Conservation (phyloP, 2,888 invertebrate genomes). For the Tiphia femorata region DNA sequence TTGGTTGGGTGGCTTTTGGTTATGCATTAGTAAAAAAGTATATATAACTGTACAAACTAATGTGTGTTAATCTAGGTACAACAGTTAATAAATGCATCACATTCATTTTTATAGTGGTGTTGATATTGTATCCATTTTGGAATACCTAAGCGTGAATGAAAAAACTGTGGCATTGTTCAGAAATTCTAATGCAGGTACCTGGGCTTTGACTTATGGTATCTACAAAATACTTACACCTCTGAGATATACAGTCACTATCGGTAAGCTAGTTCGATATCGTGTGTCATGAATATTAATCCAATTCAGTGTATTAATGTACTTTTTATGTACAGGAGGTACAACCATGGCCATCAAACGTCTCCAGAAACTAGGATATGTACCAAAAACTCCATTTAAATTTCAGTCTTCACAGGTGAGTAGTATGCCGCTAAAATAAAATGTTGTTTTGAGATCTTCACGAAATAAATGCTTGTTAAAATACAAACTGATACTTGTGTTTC, state of each 20-base stretch:
- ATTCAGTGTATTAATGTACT: constrained; percentile 6
- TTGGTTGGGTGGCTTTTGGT: constrained; percentile 89
- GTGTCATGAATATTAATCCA: background rate
- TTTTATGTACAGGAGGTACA: constrained; percentile 77
- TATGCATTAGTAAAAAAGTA: constrained; percentile 90
- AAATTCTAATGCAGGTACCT: constrained; percentile 86
- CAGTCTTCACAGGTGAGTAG: constrained; percentile 15
- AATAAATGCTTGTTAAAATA: background rate
- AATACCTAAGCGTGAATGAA: constrained; percentile 84
- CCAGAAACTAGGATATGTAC: constrained; percentile 80
- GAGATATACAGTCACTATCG: constrained; percentile 92
- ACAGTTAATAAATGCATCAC: background rate
- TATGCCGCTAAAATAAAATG: background rate
- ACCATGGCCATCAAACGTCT: constrained; percentile 87
- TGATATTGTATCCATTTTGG: constrained; percentile 85
- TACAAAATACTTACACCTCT: constrained; percentile 94
- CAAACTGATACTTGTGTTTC: constrained; percentile 1
- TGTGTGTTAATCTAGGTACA: background rate
- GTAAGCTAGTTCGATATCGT: constrained; percentile 71
- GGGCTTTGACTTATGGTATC: constrained; percentile 90
- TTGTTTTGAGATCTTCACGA: background rate
- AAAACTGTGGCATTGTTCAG: constrained; percentile 81
- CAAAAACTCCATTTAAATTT: constrained; percentile 33
- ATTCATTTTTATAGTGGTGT: constrained; percentile 81
- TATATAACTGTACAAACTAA: constrained; percentile 27